Percentiles rank a stretch among this genome's conserved stretches.
phyloP scores from a whole-genome alignment of 2,113 vertebrate species.

The Orcinus orca region DNA sequence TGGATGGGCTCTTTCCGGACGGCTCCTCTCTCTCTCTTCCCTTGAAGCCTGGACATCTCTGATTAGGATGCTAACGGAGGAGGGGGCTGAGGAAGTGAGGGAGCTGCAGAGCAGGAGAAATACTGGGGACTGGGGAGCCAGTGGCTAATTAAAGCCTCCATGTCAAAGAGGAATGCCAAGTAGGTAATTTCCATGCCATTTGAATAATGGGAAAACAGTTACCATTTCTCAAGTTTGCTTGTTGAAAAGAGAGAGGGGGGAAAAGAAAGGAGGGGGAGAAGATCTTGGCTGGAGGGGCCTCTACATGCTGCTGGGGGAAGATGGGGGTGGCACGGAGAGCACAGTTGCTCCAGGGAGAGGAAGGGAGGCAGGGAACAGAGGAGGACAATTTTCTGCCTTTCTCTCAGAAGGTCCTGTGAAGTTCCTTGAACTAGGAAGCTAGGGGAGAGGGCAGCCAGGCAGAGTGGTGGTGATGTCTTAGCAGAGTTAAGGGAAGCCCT shows the following conservation, averaged over 20 bases:
- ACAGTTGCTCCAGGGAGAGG: neutral
- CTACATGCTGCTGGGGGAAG: neutral
- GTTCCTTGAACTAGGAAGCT: neutral
- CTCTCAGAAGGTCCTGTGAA: neutral
- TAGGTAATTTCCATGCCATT: constrained; percentile 75
- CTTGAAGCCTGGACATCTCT: constrained; percentile 18
- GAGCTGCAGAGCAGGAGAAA: constrained; percentile 43
- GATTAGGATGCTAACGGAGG: constrained; percentile 61
- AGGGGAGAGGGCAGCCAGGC: neutral
- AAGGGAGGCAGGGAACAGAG: neutral
- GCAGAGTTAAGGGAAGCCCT: neutral
- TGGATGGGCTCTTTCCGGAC: neutral
- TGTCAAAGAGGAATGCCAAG: constrained; percentile 78
- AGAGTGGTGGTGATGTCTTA: neutral
- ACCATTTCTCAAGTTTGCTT: constrained; percentile 67
- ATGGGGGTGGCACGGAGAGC: neutral
- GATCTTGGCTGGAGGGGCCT: neutral
- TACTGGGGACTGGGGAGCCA: constrained; percentile 38
- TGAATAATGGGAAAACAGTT: constrained; percentile 75
- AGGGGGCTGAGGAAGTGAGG: neutral
- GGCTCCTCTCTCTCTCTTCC: neutral
- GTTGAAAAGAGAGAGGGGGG: neutral
- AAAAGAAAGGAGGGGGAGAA: neutral
- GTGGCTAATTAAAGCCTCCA: constrained; percentile 75
- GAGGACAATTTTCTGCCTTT: neutral